Evolutionary conservation across 64 coral and sea anemone genomes (phyloP), one percentile per base, ranked within the genome.

Genomic region (Stichodactyla helianthus): DNA sequence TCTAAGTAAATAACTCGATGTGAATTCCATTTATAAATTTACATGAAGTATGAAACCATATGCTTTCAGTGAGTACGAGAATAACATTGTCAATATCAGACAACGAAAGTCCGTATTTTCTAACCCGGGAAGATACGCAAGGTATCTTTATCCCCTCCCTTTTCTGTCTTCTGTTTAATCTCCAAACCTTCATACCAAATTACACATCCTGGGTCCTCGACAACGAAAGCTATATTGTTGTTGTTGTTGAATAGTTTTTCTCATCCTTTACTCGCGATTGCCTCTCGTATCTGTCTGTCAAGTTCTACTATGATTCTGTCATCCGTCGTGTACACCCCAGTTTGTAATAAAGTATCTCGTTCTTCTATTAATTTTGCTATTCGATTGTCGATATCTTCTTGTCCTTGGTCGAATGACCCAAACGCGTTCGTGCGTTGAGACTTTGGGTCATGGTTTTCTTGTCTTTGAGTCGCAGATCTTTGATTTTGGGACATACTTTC

Each of bases 281-380:
- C 90, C 35, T 99, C 97, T 82, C 97, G 68, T 70, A 99, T 99
- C 70, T 99, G 97, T 83, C 62, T 92, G 55, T 99, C 97, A 23
- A 99, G 97, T 88, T 99, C 97, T 67, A 90, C 90, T 54, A 99
- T 99, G 31, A 99, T 99, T 13, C 97, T 85, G 88, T 99, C 97
- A 8, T 99, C 93, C 19, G 93, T 99, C 17, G 91, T 95, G 55
- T 95, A 99, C n/a, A 94, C 97, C 50, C 97, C 93, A 15, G 93
- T 99, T 57, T 99, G 97, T 70, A 95, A 57, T 18, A 99, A 88
- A 9, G 97, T 99, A 82, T 99, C 97, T 82, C 97, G 82, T 91
- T 99, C 97, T 67, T 99, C 97, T 23, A 99, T 99, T 4, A 99
- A 85, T 79, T 99, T 99, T 10, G 97, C 88, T 14, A 99, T 99